Evolutionary conservation across 35 echinoderm and acorn worm genomes (phyloP).

Genomic region (Heliocidaris erythrogramma): DNA sequence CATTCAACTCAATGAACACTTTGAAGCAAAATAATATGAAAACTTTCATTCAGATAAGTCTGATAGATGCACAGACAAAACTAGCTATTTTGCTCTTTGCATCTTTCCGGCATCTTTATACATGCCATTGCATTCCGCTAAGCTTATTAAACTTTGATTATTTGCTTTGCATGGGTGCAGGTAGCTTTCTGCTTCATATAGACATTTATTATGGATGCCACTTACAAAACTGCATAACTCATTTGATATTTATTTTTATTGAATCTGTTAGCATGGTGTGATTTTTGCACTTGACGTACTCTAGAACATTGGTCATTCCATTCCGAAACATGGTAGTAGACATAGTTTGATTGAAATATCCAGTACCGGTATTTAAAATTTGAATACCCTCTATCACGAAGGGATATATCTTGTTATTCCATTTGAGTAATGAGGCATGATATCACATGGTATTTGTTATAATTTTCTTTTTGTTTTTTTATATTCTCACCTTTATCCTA

Average conservation of each 20-base stretch:
- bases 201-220: not conserved
- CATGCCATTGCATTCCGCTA: too few relatives aligned
- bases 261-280: not conserved
- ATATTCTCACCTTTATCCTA: not conserved
- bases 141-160: too few relatives aligned
- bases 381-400: too few relatives aligned
- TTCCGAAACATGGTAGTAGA: not conserved
- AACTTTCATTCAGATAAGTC: too few relatives aligned
- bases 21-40: too few relatives aligned
- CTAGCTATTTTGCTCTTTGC: too few relatives aligned
- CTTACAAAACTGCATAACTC: not conserved
- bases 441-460: not conserved
- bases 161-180: not conserved
- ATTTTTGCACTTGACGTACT: not conserved
- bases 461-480: not conserved
- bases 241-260: not conserved
- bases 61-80: too few relatives aligned
- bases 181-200: not conserved
- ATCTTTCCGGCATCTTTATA: too few relatives aligned
- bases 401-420: not conserved
- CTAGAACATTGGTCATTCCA: not conserved
- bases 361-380: too few relatives aligned
- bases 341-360: not conserved
- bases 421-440: not conserved
- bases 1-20: too few relatives aligned